Evolutionary conservation across 2,888 invertebrate genomes (phyloP).

Genomic region (Perizoma flavofasciatum): DNA sequence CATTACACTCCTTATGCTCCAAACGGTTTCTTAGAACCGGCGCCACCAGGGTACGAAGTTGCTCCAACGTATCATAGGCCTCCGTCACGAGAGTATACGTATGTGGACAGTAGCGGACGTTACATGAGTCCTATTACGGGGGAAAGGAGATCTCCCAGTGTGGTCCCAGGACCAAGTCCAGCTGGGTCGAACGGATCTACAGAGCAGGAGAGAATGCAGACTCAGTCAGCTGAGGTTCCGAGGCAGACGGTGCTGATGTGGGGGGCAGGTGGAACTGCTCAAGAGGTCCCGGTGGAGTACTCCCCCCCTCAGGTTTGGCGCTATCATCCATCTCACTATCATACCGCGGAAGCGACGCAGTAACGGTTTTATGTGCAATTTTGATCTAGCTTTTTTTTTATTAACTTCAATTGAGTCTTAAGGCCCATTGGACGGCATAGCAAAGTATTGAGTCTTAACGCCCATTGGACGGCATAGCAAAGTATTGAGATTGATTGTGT

Average conservation of each 20-base stretch:
- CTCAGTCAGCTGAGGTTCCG: slow-evolving; percentile 84
- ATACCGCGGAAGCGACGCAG: slow-evolving; percentile 81
- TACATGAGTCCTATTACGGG: slow-evolving; percentile 85
- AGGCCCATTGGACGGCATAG: slow-evolving; percentile 5
- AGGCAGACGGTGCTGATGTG: slow-evolving; percentile 97
- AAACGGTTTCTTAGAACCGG: slow-evolving; percentile 93
- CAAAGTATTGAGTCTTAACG: slow-evolving; percentile 2
- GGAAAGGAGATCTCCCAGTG: slow-evolving; percentile 86
- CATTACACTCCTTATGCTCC: slow-evolving; percentile 89
- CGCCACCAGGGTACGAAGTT: slow-evolving; percentile 84
- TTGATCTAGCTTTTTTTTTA: slow-evolving; percentile 34
- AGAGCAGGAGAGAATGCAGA: slow-evolving; percentile 71
- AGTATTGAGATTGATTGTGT: too few relatives aligned
- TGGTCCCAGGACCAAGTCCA: slow-evolving; percentile 78
- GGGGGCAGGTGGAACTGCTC: slow-evolving; percentile 86
- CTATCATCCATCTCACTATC: slow-evolving; percentile 78
- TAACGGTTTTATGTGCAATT: slow-evolving; percentile 62
- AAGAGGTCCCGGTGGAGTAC: slow-evolving; percentile 75
- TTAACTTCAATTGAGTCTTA: slow-evolving; percentile 5
- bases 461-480: slow-evolving; percentile 2
- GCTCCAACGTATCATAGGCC: slow-evolving; percentile 87
- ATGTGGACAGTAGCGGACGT: slow-evolving; percentile 83
- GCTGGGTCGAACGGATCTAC: slow-evolving; percentile 74
- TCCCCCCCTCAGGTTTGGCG: slow-evolving; percentile 82
- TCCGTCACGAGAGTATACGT: slow-evolving; percentile 82